These are phyloP conservation scores for Terrapene triunguis DNA, from an alignment of 2,113 vertebrate species.

Conservation along the genomic window DNA sequence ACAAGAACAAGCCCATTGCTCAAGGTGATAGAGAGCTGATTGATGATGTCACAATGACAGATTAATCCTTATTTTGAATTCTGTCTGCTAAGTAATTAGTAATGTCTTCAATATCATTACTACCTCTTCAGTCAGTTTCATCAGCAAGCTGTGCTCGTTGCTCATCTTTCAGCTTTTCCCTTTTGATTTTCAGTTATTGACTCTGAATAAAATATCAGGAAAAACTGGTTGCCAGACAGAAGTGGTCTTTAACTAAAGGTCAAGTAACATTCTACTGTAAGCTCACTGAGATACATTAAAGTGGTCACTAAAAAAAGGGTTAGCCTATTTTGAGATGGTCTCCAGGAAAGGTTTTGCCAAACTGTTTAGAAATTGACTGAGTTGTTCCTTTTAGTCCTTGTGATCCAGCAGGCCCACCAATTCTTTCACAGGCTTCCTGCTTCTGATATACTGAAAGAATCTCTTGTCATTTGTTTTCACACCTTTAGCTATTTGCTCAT, in stretches of 20 bases:
- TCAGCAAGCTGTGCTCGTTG: constrained; percentile 55
- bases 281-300: not conserved
- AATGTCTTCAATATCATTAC: constrained; percentile 74
- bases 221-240: constrained; percentile 55
- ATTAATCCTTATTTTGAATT: constrained; percentile 75
- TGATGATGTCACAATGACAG: constrained; percentile 73
- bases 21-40: constrained; percentile 55
- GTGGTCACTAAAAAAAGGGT: constrained; percentile 3
- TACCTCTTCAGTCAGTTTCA: constrained; percentile 68
- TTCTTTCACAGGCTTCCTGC: not conserved
- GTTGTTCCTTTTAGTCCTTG: not conserved
- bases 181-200: constrained; percentile 33
- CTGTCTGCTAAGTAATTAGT: constrained; percentile 74
- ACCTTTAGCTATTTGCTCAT: not conserved
- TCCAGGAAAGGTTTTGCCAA: not conserved
- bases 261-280: constrained; percentile 49
- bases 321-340: not conserved
- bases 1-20: constrained; percentile 25
- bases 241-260: constrained; percentile 20
- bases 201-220: constrained; percentile 41
- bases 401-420: not conserved
- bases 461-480: not conserved
- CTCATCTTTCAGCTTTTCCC: constrained; percentile 63
- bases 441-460: not conserved
- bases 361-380: not conserved